Conservation (phyloP, 2,113 vertebrate species). For the Rhinolophus sinicus region DNA sequence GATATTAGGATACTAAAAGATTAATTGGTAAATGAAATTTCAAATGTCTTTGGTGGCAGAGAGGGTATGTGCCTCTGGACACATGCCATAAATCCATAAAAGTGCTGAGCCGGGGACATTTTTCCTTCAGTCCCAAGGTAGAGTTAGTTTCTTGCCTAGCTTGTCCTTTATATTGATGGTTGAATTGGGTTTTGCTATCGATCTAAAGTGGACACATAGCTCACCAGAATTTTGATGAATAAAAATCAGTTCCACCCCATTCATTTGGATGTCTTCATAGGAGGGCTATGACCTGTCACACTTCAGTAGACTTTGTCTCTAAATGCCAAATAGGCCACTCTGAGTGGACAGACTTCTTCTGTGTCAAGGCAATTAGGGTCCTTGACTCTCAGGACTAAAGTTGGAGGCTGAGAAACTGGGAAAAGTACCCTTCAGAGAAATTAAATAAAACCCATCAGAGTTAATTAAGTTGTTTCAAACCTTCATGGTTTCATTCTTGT, state of each 20-base stretch:
- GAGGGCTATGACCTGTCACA: neutral
- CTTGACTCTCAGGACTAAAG: neutral
- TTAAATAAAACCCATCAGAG: constrained; percentile 21
- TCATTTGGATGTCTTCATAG: neutral
- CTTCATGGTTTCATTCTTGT: neutral
- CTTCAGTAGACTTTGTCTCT: neutral
- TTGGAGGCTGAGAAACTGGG: neutral
- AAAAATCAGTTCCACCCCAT: neutral
- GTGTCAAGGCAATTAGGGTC: neutral
- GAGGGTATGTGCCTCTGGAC: neutral
- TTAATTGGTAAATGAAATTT: neutral
- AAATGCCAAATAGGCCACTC: neutral
- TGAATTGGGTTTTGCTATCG: neutral
- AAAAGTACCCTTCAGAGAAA: neutral
- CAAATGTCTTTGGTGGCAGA: neutral
- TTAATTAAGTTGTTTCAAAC: neutral
- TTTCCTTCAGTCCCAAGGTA: neutral
- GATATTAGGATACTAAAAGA: neutral
- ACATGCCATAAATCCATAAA: neutral
- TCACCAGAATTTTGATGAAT: neutral
- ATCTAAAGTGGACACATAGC: neutral
- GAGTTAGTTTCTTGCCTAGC: neutral
- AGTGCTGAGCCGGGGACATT: neutral
- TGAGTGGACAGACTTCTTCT: neutral
- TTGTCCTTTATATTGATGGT: neutral